Percentiles rank a stretch among this genome's conserved stretches.
Evolutionary conservation across 2,113 vertebrate genomes (phyloP).

Genomic region (Salvelinus sp.): DNA sequence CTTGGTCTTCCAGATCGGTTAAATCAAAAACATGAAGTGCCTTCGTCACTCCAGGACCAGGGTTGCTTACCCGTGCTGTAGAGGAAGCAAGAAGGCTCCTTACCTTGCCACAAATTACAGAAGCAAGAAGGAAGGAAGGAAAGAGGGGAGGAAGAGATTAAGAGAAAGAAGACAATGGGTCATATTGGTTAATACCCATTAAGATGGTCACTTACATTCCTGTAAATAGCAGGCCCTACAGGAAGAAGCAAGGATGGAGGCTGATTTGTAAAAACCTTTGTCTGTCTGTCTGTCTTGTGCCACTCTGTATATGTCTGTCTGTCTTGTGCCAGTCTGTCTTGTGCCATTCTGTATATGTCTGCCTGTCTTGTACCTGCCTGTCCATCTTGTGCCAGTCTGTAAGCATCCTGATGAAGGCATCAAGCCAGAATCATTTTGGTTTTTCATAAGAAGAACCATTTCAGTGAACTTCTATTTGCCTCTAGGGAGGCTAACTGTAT

Average conservation of each 20-base stretch:
- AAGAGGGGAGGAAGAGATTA: conserved; percentile 66
- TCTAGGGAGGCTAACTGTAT: background rate
- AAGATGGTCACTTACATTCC: conserved; percentile 1
- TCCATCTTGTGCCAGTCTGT: background rate
- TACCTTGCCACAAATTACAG: conserved; percentile 80
- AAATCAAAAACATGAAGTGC: no score
- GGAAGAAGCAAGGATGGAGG: background rate
- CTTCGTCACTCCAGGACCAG: no score
- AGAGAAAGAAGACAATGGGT: conserved; percentile 50
- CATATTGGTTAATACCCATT: conserved; percentile 11
- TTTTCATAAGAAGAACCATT: background rate
- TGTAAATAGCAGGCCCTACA: conserved; percentile 1
- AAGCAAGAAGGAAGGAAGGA: conserved; percentile 65
- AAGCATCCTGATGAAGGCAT: background rate
- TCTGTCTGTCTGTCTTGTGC: background rate
- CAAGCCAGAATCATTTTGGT: background rate
- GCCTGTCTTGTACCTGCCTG: no score
- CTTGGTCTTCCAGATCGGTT: no score
- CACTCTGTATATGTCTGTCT: background rate
- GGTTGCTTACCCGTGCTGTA: no score
- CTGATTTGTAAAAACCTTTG: background rate
- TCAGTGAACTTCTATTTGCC: background rate
- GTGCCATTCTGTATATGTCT: background rate
- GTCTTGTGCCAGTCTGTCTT: no score
- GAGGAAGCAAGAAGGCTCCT: conserved; percentile 62